Evolutionary conservation across 2,113 vertebrate genomes (phyloP), one percentile per base, ranked within the genome.

Genomic region (Zosterops hypoxanthus): DNA sequence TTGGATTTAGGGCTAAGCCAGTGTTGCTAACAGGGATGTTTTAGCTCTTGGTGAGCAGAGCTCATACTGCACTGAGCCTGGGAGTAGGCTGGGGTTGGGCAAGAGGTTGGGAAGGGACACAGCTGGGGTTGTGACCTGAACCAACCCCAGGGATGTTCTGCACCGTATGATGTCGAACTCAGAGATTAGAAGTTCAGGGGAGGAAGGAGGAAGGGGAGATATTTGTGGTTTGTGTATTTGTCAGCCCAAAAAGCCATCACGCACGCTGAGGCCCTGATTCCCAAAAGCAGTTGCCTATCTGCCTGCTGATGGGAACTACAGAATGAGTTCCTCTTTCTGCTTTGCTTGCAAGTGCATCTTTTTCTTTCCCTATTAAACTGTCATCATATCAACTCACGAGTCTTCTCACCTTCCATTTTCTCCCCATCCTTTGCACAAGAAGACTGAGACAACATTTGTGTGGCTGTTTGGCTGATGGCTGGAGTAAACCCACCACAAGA

Each of bases 271-370:
- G 12, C 19, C 56, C 44, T 15, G 16, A 65, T 71, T 85, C 36
- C 81, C 78, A 82, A 71, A 86, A 52, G 36, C 44, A 61, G 22
- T 22, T 52, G 12, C 21, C 10, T 49, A 12, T 88, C 76, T 73
- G 47, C 33, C 56, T 68, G 49, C 8, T 3, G 1, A 52, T 72
- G 85, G 52, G 73, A 96, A 91, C 41, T 3, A 20, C 49, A 87
- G 52, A 82, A 75, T n/a, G 0, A 82, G 80, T 96, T 97, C 92
- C 90, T 87, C 87, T 91, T 95, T 96, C 61, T 94, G 57, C 15
- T 90, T 85, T 91, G 78, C 82, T 87, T 87, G 31, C 61, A 68
- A 89, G 46, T 52, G 36, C 84, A 87, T 42, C 34, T 95, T 95
- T 93, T 94, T 29, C 57, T 95, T 91, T 97, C 65, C 73, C 9